Evolutionary conservation across 2,797 vertebrate genomes (phyloP), one percentile per base, ranked within the genome.

Genomic region (Rhodeus uyekii): DNA sequence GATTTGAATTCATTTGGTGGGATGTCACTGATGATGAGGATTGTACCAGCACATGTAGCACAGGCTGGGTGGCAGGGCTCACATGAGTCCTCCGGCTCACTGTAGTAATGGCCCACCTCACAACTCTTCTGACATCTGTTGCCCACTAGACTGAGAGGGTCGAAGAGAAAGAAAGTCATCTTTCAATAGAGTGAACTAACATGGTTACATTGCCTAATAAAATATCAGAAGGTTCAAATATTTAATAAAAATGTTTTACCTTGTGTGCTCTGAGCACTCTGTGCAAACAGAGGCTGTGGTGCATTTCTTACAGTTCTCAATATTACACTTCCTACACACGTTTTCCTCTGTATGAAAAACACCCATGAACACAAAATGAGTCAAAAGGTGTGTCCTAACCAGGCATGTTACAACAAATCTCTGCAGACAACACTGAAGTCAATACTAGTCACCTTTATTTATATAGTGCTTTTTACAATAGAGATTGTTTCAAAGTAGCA

Each of bases 21-120:
- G 24, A 71, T 69, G 8, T 29, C 3, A 69, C 29, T 46, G 7
- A 39, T 34, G 19, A 13, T 60, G 36, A 22, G 5, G 8, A 42
- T 19, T 89, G 90, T 95, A 99, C 98, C 98, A 93, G 96, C 93
- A 92, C 98, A 99, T 27, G 96, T 94, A 3, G 96, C 95, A 12
- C 98, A 99, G 89, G 95, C 96, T 84, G 92, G 85, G 84, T 98
- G 94, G 88, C 98, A 99, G 5, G 93, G 92, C 83, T 95, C 92
- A 92, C 98, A 99, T n/a, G 92, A 86, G 82, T 90, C 95, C 39
- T 89, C 93, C 81, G 88, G 76, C 29, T 89, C 90, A 24, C 92
- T 95, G 63, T 95, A 95, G 92, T 95, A 98, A 87, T 91, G 94
- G 44, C 96, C 96, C 2, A 93, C 86, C 12, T 93, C 90, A 84